These are phyloP conservation scores for Semnornis frantzii DNA, from an alignment of 2,113 vertebrate genomes.

Conservation along the genomic window DNA sequence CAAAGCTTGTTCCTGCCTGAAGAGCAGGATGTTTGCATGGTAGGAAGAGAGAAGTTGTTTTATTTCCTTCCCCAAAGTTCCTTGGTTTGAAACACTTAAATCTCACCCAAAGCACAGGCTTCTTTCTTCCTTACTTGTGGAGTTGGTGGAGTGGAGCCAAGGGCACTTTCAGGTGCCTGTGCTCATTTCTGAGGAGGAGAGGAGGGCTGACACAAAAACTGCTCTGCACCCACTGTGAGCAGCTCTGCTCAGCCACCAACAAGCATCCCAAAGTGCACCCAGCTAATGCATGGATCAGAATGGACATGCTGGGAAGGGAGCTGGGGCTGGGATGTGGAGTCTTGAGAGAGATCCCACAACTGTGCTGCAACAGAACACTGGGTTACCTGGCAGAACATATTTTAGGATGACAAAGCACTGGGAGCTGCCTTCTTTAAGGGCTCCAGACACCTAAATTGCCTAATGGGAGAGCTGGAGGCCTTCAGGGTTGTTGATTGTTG, in stretches of 20 bases:
- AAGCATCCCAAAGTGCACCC: neutral
- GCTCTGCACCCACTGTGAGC: neutral
- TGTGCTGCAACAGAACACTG: neutral
- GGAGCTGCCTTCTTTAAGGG: neutral
- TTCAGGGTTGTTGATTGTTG: neutral
- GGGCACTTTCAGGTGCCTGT: neutral
- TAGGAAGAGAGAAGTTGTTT: neutral
- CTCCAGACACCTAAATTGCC: neutral
- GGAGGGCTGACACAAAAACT: neutral
- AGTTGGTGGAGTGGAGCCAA: neutral
- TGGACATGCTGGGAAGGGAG: neutral
- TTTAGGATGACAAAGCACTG: neutral
- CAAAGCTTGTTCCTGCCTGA: neutral
- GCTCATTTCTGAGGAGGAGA: neutral
- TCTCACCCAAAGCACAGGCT: neutral
- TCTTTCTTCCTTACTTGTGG: neutral
- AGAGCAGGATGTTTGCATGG: accelerated
- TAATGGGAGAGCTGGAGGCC: neutral
- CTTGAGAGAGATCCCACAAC: neutral
- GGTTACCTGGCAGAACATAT: neutral
- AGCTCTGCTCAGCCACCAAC: neutral
- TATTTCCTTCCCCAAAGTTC: neutral
- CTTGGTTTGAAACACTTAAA: neutral
- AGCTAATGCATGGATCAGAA: neutral
- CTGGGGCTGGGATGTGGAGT: neutral